phyloP scores from a whole-genome alignment of 2,797 vertebrate genomes.

The Microcaecilia unicolor region DNA sequence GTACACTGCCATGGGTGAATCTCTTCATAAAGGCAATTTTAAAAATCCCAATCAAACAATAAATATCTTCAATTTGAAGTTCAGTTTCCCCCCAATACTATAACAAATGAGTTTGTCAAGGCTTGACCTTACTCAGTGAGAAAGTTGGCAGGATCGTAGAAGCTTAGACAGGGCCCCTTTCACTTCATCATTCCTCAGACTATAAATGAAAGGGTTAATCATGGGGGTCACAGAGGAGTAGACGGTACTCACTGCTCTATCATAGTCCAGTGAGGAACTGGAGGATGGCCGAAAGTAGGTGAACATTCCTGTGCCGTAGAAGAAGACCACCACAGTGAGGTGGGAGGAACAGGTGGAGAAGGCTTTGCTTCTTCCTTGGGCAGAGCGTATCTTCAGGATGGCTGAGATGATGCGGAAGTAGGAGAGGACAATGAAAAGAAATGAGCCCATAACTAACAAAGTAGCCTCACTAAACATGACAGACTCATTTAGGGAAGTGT shows the following conservation, averaged over 20 bases:
- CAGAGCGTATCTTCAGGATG: constrained; percentile 17
- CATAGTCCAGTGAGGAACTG: not conserved
- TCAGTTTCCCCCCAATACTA: too few relatives aligned
- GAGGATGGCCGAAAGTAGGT: constrained; percentile 4
- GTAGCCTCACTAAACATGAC: constrained; percentile 31
- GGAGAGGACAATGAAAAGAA: constrained; percentile 24
- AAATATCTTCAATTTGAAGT: too few relatives aligned
- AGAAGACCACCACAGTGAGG: constrained; percentile 4
- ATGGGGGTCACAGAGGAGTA: constrained; percentile 6
- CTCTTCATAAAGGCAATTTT: too few relatives aligned
- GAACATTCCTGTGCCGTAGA: constrained; percentile 4
- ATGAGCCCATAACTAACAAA: constrained; percentile 16
- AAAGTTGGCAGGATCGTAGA: too few relatives aligned
- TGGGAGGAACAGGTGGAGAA: constrained; percentile 9
- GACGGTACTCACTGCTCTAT: constrained; percentile 1
- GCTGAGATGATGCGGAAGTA: constrained; percentile 16
- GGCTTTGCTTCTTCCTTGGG: constrained; percentile 2
- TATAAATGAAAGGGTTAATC: constrained; percentile 6
- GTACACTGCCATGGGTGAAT: too few relatives aligned
- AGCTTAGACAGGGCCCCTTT: constrained; percentile 1
- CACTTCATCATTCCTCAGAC: constrained; percentile 5
- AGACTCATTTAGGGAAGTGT: constrained; percentile 21
- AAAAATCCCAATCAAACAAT: too few relatives aligned
- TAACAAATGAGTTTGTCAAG: too few relatives aligned
- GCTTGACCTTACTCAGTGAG: too few relatives aligned